Percentiles rank a stretch among this genome's conserved stretches.
Evolutionary conservation across 2,888 invertebrate genomes (phyloP).

Genomic region (Prosopocoilus inquinatus): DNA sequence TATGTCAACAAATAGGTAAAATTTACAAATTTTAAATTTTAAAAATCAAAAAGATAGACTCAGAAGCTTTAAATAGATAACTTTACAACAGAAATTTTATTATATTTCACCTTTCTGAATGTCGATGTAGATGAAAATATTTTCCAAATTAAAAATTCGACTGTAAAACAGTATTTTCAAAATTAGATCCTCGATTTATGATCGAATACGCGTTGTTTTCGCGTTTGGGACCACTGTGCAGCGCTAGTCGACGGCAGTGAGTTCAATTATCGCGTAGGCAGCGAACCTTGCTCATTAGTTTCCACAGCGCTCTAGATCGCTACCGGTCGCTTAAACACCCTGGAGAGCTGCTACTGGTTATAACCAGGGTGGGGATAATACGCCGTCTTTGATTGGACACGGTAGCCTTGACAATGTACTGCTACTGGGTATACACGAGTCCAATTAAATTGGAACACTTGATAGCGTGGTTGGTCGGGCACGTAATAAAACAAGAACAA

Average conservation of each 20-base stretch:
- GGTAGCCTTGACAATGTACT: constrained; percentile 21
- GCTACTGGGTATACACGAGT: constrained; percentile 22
- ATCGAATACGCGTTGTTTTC: too few species aligned
- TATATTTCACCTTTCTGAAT: too few species aligned
- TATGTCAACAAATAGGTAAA: too few species aligned
- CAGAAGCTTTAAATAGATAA: too few species aligned
- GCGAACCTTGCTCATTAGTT: constrained; percentile 15
- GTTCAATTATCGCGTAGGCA: constrained; percentile 16
- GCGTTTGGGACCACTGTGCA: neutral
- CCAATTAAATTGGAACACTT: constrained; percentile 22
- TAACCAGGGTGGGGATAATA: constrained; percentile 29
- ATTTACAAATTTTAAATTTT: too few species aligned
- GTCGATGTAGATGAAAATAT: too few species aligned
- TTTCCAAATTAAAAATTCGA: too few species aligned
- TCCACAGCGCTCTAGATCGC: constrained; percentile 32
- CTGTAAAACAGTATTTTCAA: too few species aligned
- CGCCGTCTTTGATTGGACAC: constrained; percentile 27
- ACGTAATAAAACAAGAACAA: constrained; percentile 3
- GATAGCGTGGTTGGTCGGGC: constrained; percentile 1
- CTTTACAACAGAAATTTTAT: too few species aligned
- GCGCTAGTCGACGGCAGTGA: neutral
- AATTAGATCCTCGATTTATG: too few species aligned
- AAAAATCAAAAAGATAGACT: too few species aligned
- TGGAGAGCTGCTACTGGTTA: constrained; percentile 33
- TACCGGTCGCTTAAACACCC: constrained; percentile 33